Evolutionary conservation across 2,888 invertebrate genomes (phyloP).

Genomic region (Rhodophaea formosa): DNA sequence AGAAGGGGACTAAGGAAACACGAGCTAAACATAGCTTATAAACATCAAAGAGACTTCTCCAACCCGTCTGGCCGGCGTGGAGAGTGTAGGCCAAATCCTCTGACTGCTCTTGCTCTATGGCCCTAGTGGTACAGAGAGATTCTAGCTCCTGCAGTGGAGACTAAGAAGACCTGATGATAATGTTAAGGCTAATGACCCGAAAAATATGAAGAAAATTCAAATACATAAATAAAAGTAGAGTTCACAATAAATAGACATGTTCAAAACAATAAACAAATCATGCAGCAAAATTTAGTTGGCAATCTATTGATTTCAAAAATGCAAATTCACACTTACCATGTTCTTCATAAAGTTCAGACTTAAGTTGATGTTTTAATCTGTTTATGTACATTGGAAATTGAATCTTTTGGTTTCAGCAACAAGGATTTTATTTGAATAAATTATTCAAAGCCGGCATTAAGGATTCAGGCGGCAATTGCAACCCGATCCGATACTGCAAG

Average conservation of each 20-base stretch:
- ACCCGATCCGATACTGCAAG: constrained; percentile 65
- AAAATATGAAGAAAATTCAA: no score
- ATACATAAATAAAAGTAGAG: neutral
- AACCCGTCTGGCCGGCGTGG: no score
- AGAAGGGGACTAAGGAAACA: no score
- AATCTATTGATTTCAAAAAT: constrained; percentile 4
- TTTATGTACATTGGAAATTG: neutral
- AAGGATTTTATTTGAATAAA: constrained; percentile 4
- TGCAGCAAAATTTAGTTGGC: neutral
- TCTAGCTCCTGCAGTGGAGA: no score
- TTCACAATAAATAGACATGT: neutral
- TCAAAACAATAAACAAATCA: constrained; percentile 9
- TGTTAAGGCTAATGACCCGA: no score
- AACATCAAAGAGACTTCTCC: no score
- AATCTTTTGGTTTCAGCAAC: neutral
- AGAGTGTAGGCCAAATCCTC: no score
- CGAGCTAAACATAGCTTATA: no score
- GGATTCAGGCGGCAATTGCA: constrained; percentile 72
- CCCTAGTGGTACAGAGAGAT: no score
- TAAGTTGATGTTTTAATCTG: constrained; percentile 1
- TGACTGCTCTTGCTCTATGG: no score
- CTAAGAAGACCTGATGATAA: no score
- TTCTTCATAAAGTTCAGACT: constrained; percentile 7
- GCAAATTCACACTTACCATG: constrained; percentile 11
- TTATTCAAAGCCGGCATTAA: constrained; percentile 42